Evolutionary conservation across 2,113 vertebrate genomes (phyloP), one percentile per base, ranked within the genome.

Genomic region (Pygoscelis adeliae): DNA sequence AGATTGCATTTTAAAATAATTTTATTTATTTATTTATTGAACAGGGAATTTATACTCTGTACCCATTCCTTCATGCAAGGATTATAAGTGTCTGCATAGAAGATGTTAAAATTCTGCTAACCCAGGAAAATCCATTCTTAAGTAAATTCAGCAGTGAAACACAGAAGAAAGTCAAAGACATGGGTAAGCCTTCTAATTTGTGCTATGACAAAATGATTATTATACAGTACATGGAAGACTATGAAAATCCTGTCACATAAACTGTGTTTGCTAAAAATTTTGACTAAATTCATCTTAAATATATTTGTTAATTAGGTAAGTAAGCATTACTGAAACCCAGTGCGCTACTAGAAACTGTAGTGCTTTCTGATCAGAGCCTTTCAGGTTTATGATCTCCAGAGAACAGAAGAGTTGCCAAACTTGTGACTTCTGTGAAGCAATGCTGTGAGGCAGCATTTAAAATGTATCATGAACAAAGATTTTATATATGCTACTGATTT

Each of bases 101-200:
- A 97, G 99, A 99, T 87, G 98, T 99, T 96, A 99, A 99, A 98
- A 98, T 99, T 78, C 98, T 99, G n/a, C 97, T 99, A 90, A 99
- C 99, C 27, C 99, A 99, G 97, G 99, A 99, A 98, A 99, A 99
- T 93, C 99, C 99, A 2, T 99, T 99, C 97, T 98, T 99, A 91
- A 99, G 98, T 97, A 99, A 99, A 93, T 99, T 99, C 83, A 98
- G 99, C 95, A 98, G 94, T 9, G 98, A 99, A 47, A 98, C 99
- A 8, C 99, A 99, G 88, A 97, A 97, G 84, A 99, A 99, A 92
- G 99, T 99, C 93, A 99, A 99, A 98, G 99, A 99, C 91, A 95
- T 99, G 66, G 98, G 99, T 99, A 96, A 96, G 98, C 61, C 47
- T 93, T 78, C n/a, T 29, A 27, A 71, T 83, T 50, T 76, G 52